Base-by-base conservation (phyloP, 2,113 vertebrate genomes). In the Gorilla gorilla region DNA sequence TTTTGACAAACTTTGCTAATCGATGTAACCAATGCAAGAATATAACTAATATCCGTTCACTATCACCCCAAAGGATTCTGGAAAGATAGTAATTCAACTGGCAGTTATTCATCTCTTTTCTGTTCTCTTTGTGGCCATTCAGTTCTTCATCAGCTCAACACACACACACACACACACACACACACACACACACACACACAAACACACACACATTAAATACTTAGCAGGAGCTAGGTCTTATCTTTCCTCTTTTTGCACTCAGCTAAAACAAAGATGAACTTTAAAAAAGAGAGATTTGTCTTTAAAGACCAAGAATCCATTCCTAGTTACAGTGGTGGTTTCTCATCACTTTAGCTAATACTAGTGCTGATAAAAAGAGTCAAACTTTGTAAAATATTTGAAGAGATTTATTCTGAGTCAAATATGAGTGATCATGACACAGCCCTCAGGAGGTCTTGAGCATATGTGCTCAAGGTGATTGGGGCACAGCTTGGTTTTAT, bases 291-390 rank as follows among this genome's bases (percentile, higher is more conserved):
- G 50, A 45, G 22, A 0, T 13, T 20, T 68, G 32, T n/a, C 45
- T 64, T 43, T 27, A 59, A 35, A 11, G 59, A 30, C 16, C 6
- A 40, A 11, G n/a, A 2, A 9, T 6, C 30, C 38, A 10, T 32
- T 50, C 1, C 9, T 18, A 45, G 4, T 48, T 6, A 32, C 43
- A 0, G 0, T 3, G 0, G 1, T 11, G 5, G 20, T 1, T 52
- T 64, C 11, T n/a, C 4, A 7, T 20, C 35, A 0, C 13, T 52
- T 45, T 22, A 12, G 27, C 16, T 27, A 59, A 38, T 4, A 27
- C 0, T 1, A 1, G 13, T 4, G 2, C 35, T 0, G 8, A 23
- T 10, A 7, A 48, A 11, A 48, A 48, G 45, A 48, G 45, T 48
- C 45, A 48, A 48, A 48, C 2, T 48, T 48, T 48, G 9, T 48